phyloP scores from a whole-genome alignment of 2,888 invertebrate species.

The Choristoneura rosaceana region DNA sequence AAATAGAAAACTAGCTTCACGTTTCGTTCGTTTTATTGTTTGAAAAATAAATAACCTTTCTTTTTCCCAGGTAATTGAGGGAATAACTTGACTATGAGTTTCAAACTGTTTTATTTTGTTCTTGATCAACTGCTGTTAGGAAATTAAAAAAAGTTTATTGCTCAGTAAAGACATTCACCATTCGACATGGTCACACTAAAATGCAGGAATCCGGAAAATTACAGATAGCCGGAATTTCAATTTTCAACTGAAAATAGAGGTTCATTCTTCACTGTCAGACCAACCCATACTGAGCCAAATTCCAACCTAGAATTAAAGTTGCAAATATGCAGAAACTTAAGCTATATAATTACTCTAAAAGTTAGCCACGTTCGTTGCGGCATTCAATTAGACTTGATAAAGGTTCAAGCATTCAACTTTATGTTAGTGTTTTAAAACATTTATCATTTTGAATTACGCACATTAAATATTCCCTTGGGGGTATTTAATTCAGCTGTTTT shows the following conservation, averaged over 20 bases:
- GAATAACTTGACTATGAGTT: background rate
- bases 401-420: background rate
- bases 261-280: conserved; percentile 39
- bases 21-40: background rate
- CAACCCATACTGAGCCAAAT: conserved; percentile 32
- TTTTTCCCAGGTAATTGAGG: background rate
- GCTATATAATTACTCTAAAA: conserved; percentile 18
- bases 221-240: conserved; percentile 37
- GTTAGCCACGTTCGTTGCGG: background rate
- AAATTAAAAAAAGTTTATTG: background rate
- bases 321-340: conserved; percentile 27
- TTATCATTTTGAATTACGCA: conserved; percentile 1
- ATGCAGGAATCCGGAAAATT: conserved; percentile 31
- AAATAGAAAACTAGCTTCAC: too few species aligned
- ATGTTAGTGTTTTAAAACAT: background rate
- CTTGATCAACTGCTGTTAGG: too few species aligned
- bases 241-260: conserved; percentile 38
- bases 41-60: background rate
- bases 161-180: conserved; percentile 5
- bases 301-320: conserved; percentile 31
- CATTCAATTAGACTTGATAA: conserved; percentile 12
- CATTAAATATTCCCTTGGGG: background rate
- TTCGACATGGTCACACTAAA: conserved; percentile 21
- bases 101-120: background rate
- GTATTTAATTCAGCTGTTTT: too few species aligned